Base-by-base conservation (phyloP, 2,888 invertebrate species). In the Drosophila helvetica region DNA sequence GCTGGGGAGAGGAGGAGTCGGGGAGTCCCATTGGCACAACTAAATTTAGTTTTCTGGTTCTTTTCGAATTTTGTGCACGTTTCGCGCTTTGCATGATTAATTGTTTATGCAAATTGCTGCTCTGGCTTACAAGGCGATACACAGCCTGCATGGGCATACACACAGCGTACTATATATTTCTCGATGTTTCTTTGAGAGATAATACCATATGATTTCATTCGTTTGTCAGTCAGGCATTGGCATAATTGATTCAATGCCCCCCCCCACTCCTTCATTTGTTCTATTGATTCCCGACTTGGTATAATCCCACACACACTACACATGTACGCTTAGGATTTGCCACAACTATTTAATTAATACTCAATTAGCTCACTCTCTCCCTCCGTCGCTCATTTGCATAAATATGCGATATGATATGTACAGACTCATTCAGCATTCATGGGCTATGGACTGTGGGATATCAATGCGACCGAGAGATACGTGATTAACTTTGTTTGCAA, bases 61-160 rank as follows among this genome's bases (percentile, higher is more conserved):
- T 55, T 60, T 70, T 71, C 43, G 78, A 77, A 86, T 84, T 88
- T 88, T 64, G 73, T 72, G 78, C 86, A 88, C 86, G 86, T 84
- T 84, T 88, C 69, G 57, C 77, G 79, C 74, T 83, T 77, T 81
- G 83, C 81, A 85, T 85, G 86, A 85, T 86, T 86, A 85, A 86
- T 86, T 86, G 81, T 74, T 83, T 81, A 86, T 86, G 86, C 86
- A 80, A 86, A 86, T 88, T 79, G 71, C 57, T 77, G 58, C 42
- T 15, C 60, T 70, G 68, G 77, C 80, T 85, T 80, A 75, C 68
- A 75, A 69, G 78, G 74, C 66, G 50, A 30, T 19, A 18, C 42
- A 18, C 42, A 46, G 51, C n/a, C n/a, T n/a, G n/a, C n/a, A n/a
- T n/a, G n/a, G n/a, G n/a, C n/a, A n/a, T 22, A 65, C 30, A 46